Percentiles rank a stretch among this genome's conserved stretches.
These are phyloP conservation scores for Zelleria hepariella DNA, from an alignment of 2,888 invertebrate species.

Conservation along the genomic window DNA sequence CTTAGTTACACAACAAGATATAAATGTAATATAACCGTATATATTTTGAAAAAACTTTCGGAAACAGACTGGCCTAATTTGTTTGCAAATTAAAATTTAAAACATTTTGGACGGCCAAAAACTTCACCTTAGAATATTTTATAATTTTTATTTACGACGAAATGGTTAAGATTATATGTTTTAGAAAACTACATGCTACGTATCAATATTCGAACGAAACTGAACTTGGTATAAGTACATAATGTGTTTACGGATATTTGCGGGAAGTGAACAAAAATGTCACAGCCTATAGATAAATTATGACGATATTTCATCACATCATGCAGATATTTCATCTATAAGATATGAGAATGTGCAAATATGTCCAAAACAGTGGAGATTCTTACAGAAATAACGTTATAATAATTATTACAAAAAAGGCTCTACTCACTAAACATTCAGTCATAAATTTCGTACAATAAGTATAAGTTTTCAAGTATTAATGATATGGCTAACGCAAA, in stretches of 20 bases:
- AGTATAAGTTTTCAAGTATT: neutral
- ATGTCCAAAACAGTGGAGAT: neutral
- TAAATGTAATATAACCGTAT: neutral
- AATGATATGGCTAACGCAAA: neutral
- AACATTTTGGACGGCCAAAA: slow-evolving; percentile 1
- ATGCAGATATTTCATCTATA: neutral
- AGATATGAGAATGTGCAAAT: neutral
- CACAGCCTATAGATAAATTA: neutral
- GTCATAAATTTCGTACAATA: neutral
- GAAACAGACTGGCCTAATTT: neutral
- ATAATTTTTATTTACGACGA: neutral
- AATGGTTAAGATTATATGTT: neutral
- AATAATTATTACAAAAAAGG: neutral
- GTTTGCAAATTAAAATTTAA: neutral
- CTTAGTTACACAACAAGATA: neutral
- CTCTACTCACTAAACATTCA: neutral
- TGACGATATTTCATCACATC: neutral
- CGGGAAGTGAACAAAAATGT: neutral
- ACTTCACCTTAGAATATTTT: neutral
- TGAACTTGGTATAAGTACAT: neutral
- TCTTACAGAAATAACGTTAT: neutral
- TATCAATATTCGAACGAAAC: neutral
- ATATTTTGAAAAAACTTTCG: neutral
- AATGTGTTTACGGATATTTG: neutral
- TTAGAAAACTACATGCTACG: neutral